Evolutionary conservation across 2,888 invertebrate genomes (phyloP), one percentile per base, ranked within the genome.

Genomic region (Dynastes hyllus): DNA sequence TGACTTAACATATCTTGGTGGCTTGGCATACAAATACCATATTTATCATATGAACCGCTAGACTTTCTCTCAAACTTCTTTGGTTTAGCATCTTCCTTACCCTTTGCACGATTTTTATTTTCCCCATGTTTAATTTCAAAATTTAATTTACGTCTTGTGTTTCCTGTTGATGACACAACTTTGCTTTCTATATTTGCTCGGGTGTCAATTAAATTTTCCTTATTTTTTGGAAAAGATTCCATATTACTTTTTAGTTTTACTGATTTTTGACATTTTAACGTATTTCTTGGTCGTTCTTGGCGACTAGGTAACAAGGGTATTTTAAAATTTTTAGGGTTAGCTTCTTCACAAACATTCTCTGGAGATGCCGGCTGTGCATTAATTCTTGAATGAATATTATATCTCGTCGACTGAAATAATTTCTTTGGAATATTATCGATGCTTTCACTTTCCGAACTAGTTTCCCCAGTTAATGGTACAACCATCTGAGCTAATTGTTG

Each of bases 1-100:
- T 78, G 67, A 37, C 45, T 69, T n/a, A 76, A 45, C 9, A 80
- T 78, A 29, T 80, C 78, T 40, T 73, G 16, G 16, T 76, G 76
- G 11, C 78, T 69, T 6, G 77, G 80, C 6, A 80, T 22, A 55
- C 65, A n/a, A 2, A 78, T 61, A 0, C 80, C 80, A 16, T 80
- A 76, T 65, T 75, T 78, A 5, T 29, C 2, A n/a, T 66, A 66
- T 37, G 55, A 37, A 58, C 0, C 65, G 8, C n/a, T 37, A 27
- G 13, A 6, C 9, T 53, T 67, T 2, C 16, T 9, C 4, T 8
- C 16, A 67, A 16, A 9, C 27, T 63, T 63, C 29, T 63, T 32
- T 32, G 11, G 9, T n/a, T n/a, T 55, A 11, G 65, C 2, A 45
- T 9, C 32, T 4, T 37, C 13, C 37, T 65, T 37, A 13, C 13